phyloP scores from a whole-genome alignment of 2,113 vertebrate species.

The Solea senegalensis region DNA sequence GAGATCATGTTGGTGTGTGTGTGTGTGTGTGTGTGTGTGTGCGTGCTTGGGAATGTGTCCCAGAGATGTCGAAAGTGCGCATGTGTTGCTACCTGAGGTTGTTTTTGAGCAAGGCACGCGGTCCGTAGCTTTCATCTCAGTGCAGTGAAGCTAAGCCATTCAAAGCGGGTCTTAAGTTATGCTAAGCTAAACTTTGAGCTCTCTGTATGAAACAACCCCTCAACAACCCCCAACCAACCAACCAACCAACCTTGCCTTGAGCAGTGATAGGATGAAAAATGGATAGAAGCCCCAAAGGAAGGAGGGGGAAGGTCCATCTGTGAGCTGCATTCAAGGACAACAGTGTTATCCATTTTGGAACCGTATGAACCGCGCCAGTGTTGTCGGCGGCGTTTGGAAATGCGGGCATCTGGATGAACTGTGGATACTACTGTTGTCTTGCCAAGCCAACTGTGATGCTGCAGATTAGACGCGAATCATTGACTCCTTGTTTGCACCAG shows the following conservation, averaged over 20 bases:
- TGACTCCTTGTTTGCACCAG: slow-evolving; percentile 69
- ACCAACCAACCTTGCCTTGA: slow-evolving; percentile 63
- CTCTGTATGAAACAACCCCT: slow-evolving; percentile 31
- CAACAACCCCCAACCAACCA: not conserved
- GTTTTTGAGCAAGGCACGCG: not conserved
- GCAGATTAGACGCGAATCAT: slow-evolving; percentile 73
- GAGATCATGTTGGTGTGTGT: not conserved
- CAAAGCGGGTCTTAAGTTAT: slow-evolving; percentile 45
- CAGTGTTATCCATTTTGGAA: slow-evolving; percentile 78
- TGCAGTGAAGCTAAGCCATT: slow-evolving; percentile 15
- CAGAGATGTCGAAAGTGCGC: slow-evolving; percentile 4
- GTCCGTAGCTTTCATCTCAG: not conserved
- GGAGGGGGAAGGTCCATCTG: slow-evolving; percentile 68
- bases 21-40: too few species aligned
- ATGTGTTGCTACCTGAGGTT: slow-evolving; percentile 8
- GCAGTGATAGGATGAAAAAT: slow-evolving; percentile 73
- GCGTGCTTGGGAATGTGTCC: not conserved
- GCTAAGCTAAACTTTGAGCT: slow-evolving; percentile 53
- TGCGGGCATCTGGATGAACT: slow-evolving; percentile 64
- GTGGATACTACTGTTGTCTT: slow-evolving; percentile 71
- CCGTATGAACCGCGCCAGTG: slow-evolving; percentile 77
- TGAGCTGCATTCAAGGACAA: slow-evolving; percentile 79
- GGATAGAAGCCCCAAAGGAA: slow-evolving; percentile 65
- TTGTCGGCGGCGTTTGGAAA: slow-evolving; percentile 63
- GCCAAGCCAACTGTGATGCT: slow-evolving; percentile 72